These are phyloP conservation scores for Chrysina gloriosa DNA, from an alignment of 2,888 invertebrate species.

Conservation along the genomic window DNA sequence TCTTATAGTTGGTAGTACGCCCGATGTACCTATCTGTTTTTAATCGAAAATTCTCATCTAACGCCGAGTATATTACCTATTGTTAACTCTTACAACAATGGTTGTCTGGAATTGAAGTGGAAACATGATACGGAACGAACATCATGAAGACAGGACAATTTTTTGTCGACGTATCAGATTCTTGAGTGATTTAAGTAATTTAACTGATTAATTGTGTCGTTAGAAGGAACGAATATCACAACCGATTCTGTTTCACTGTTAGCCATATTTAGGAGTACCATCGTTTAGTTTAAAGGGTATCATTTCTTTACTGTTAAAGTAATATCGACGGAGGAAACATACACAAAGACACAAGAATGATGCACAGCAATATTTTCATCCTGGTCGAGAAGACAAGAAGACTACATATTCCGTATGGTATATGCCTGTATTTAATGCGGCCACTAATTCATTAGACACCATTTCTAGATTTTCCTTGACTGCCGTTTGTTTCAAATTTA, in stretches of 20 bases:
- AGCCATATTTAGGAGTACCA: not conserved
- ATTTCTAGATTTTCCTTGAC: too few relatives aligned
- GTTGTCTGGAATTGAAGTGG: constrained; percentile 30
- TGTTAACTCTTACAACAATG: constrained; percentile 32
- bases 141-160: constrained; percentile 21
- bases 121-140: constrained; percentile 22
- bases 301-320: too few relatives aligned
- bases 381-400: too few relatives aligned
- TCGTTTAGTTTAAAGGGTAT: too few relatives aligned
- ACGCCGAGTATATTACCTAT: constrained; percentile 41
- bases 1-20: not conserved
- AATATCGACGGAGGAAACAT: too few relatives aligned
- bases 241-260: not conserved
- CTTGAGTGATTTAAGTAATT: constrained; percentile 37
- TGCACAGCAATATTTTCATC: too few relatives aligned
- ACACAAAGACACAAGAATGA: too few relatives aligned
- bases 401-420: too few relatives aligned
- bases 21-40: constrained; percentile 20
- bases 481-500: too few relatives aligned
- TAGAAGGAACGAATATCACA: not conserved
- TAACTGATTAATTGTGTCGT: constrained; percentile 37
- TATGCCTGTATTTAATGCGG: too few relatives aligned
- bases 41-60: constrained; percentile 41
- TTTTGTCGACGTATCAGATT: constrained; percentile 37
- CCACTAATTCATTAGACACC: too few relatives aligned